Conservation (phyloP, 2,888 invertebrate species). For the Catocala nupta region DNA sequence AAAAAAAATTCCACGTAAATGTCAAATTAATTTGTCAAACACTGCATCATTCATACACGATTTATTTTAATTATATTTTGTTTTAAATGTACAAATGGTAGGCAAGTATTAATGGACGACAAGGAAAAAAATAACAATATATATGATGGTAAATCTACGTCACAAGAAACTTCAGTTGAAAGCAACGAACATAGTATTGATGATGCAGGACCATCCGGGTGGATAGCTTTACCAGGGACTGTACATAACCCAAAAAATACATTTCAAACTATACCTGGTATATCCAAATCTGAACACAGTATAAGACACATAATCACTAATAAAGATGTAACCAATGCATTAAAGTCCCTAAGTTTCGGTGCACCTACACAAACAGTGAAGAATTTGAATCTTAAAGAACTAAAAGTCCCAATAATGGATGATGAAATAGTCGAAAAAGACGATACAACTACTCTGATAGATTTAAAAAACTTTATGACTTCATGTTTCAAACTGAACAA, state of each 20-base stretch:
- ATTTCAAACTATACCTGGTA: constrained; percentile 60
- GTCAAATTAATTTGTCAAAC: constrained; percentile 51
- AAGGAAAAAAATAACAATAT: constrained; percentile 58
- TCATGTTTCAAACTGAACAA: constrained; percentile 75
- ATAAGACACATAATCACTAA: constrained; percentile 73
- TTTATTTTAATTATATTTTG: constrained; percentile 56
- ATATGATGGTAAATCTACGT: constrained; percentile 58
- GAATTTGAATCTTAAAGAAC: constrained; percentile 63
- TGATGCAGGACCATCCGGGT: constrained; percentile 77
- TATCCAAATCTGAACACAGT: constrained; percentile 81
- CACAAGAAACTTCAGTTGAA: constrained; percentile 49
- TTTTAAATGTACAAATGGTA: constrained; percentile 68
- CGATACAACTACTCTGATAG: constrained; percentile 67
- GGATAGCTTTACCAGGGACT: constrained; percentile 69
- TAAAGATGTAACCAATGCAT: constrained; percentile 74
- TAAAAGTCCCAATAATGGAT: constrained; percentile 66
- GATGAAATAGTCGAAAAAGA: constrained; percentile 50
- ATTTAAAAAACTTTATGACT: constrained; percentile 77
- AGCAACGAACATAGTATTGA: constrained; percentile 50
- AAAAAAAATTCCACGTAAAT: constrained; percentile 28
- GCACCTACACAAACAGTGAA: constrained; percentile 54
- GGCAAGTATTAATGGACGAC: constrained; percentile 73
- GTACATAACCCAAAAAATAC: constrained; percentile 52
- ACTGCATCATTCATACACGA: constrained; percentile 51
- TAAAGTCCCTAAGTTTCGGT: constrained; percentile 72